Conservation (phyloP, 2,113 vertebrate genomes). For the Prunella himalayana region DNA sequence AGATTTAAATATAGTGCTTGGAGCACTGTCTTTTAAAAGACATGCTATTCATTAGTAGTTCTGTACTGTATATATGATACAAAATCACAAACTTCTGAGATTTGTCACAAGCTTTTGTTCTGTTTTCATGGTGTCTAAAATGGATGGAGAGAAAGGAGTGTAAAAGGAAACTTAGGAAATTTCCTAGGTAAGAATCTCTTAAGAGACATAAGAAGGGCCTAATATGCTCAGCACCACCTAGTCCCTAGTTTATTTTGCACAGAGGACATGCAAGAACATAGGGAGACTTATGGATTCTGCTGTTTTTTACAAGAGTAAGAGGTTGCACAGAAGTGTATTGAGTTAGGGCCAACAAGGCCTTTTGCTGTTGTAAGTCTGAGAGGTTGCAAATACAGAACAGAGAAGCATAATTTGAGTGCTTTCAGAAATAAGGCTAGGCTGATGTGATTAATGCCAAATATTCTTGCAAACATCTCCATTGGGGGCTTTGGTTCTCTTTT, state of each 20-base stretch:
- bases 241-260: not conserved
- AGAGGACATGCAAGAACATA: not conserved
- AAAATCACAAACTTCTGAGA: not conserved
- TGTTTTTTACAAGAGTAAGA: not conserved
- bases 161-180: not conserved
- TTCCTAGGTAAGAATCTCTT: not conserved
- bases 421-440: not conserved
- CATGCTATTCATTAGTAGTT: not conserved
- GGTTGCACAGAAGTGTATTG: not conserved
- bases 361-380: not conserved
- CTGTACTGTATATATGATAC: not conserved
- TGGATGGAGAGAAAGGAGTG: not conserved
- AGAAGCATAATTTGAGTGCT: not conserved
- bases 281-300: not conserved
- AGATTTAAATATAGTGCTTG: not conserved
- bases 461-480: not conserved
- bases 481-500: not conserved
- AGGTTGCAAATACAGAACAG: not conserved
- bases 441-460: not conserved
- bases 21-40: not conserved
- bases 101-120: not conserved
- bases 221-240: not conserved
- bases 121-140: not conserved
- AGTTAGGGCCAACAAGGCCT: not conserved
- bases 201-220: not conserved